phyloP scores from a whole-genome alignment of 2,797 vertebrate species.

The Paedocypris micromegethes region DNA sequence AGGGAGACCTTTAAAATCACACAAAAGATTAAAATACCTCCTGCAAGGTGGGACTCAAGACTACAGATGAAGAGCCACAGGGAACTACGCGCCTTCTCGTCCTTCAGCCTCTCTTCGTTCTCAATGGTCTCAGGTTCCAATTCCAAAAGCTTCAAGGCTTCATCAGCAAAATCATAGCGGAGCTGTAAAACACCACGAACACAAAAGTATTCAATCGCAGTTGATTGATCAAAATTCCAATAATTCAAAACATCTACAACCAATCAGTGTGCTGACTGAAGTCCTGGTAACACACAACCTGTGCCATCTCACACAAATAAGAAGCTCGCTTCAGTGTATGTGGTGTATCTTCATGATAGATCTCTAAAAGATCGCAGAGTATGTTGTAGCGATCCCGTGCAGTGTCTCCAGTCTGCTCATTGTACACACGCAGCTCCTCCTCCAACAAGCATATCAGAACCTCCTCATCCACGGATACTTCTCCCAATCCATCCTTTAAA shows the following conservation, averaged over 20 bases:
- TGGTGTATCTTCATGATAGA: constrained; percentile 72
- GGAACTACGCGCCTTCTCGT: constrained; percentile 79
- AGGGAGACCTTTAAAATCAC: too few species aligned
- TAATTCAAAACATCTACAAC: constrained; percentile 53
- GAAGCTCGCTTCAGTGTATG: constrained; percentile 68
- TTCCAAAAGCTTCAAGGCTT: constrained; percentile 79
- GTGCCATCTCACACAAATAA: constrained; percentile 81
- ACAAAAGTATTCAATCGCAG: background rate
- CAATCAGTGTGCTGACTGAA: constrained; percentile 80
- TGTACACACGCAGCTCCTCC: constrained; percentile 81
- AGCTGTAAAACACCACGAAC: constrained; percentile 59
- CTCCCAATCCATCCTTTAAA: constrained; percentile 73
- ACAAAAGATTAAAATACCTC: constrained; percentile 55
- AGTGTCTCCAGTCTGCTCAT: constrained; percentile 69
- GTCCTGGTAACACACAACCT: constrained; percentile 85
- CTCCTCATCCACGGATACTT: constrained; percentile 50
- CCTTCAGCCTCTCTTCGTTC: constrained; percentile 69
- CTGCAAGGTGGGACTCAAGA: constrained; percentile 77
- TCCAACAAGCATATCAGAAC: constrained; percentile 72
- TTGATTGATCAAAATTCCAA: too few species aligned
- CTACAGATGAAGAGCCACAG: constrained; percentile 90
- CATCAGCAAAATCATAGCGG: constrained; percentile 74
- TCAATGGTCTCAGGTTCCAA: constrained; percentile 61
- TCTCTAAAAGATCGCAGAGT: constrained; percentile 87
- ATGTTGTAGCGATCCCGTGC: constrained; percentile 85